A percentile compares a stretch with the other conserved stretches of the same genome.
Evolutionary conservation across 2,888 invertebrate genomes (phyloP).

Genomic region (Archips xylosteana): DNA sequence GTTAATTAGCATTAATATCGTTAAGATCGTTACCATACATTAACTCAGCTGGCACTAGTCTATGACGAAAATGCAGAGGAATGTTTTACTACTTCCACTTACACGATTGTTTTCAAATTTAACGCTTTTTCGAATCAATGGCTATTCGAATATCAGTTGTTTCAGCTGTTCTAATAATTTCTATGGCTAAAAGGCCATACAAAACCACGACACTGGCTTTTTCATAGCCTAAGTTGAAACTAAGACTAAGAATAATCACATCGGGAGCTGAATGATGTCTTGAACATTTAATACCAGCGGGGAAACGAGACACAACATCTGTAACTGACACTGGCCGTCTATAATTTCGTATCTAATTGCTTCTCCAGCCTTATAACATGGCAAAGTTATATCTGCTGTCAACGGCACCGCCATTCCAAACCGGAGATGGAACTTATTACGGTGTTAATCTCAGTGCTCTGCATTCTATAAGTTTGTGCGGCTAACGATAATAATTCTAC

Average conservation of each 20-base stretch:
- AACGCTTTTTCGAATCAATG: neutral
- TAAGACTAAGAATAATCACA: slow-evolving; percentile 9
- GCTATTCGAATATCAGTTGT: neutral
- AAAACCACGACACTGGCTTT: neutral
- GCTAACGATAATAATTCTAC: slow-evolving; percentile 50
- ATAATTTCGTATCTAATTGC: slow-evolving; percentile 49
- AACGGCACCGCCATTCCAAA: slow-evolving; percentile 5
- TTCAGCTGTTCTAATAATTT: too few relatives aligned
- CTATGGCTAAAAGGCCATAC: neutral
- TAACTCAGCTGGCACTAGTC: slow-evolving; percentile 3
- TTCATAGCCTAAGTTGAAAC: slow-evolving; percentile 1
- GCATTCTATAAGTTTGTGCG: slow-evolving; percentile 20
- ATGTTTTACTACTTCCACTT: neutral
- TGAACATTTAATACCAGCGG: slow-evolving; percentile 8
- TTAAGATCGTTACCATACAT: slow-evolving; percentile 11
- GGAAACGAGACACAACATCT: slow-evolving; percentile 36
- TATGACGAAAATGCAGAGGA: neutral
- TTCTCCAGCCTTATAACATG: slow-evolving; percentile 38
- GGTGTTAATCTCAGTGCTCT: slow-evolving; percentile 10
- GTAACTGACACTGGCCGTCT: slow-evolving; percentile 49
- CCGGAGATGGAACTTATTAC: neutral
- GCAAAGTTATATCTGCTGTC: slow-evolving; percentile 17
- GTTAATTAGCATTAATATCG: slow-evolving; percentile 12
- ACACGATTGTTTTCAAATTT: neutral
- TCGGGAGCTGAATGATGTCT: slow-evolving; percentile 1